Evolutionary conservation across 2,888 invertebrate species (phyloP), one percentile per base, ranked within the genome.

Genomic region (Hybos culiciformis): DNA sequence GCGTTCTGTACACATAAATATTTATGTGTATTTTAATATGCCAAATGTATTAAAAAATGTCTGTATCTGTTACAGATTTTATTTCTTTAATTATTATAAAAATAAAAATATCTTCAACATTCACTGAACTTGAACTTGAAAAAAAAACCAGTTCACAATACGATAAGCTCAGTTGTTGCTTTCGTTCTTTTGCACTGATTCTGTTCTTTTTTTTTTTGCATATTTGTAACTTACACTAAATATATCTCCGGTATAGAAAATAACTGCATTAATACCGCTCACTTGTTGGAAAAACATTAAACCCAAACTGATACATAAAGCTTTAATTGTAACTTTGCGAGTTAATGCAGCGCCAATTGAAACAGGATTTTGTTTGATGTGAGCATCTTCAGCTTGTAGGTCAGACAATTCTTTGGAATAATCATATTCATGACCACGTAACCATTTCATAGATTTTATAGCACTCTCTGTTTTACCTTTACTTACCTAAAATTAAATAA

Each of bases 241-340:
- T 46, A 93, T 92, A 3, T 70, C 61, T 0, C 75, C 74, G 0
- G 81, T 75, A 56, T 85, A 87, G 62, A 88, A 84, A 49, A 88
- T 81, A 6, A 88, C 80, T 1, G 84, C 83, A 55, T 88, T 88
- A 40, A 86, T 78, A 31, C 87, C 87, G 46, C 82, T 78, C 43
- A 90, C 69, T 61, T 92, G 92, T 59, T 93, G 93, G 67, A 91
- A 85, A 54, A 88, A 68, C 90, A 92, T 91, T 7, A 92, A 70
- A 4, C 80, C 77, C 57, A 82, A 77, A 49, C 78, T 78, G 45
- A 87, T 82, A 12, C 78, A 45, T 4, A 84, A 63, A 0, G 80
- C 83, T 57, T 76, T 80, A 18, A 74, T 60, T 0, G 81, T 76
- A 0, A 57, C 56, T 9, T 67, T 76, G 40, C 78, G 74, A 3